Evolutionary conservation across 2,113 vertebrate species (phyloP).

Genomic region (Carettochelys insculpta): DNA sequence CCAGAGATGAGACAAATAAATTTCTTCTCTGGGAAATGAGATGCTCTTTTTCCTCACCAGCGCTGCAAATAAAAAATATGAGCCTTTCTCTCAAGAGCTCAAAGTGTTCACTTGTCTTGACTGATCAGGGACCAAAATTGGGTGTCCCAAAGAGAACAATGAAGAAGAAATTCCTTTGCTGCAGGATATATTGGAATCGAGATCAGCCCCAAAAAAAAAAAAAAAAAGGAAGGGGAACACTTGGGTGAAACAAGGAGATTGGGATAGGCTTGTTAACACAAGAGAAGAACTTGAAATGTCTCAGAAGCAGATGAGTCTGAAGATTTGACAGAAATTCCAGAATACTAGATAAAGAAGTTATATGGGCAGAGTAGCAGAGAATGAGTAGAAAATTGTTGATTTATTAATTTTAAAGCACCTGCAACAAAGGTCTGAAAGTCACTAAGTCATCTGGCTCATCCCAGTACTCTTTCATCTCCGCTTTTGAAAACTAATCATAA

Average conservation of each 20-base stretch:
- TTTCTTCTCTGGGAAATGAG: not conserved
- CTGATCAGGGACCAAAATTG: not conserved
- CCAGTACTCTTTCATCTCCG: not conserved
- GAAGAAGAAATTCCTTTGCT: not conserved
- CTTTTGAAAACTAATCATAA: not conserved
- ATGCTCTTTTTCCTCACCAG: not conserved
- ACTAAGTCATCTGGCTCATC: not conserved
- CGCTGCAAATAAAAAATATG: not conserved
- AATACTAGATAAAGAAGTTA: not conserved
- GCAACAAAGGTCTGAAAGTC: not conserved
- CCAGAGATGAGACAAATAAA: not conserved
- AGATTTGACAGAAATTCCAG: fast-evolving
- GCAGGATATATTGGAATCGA: not conserved
- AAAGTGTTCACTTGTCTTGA: not conserved
- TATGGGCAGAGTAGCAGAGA: not conserved
- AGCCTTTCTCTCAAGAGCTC: conserved; percentile 1
- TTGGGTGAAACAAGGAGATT: not conserved
- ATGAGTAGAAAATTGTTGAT: not conserved
- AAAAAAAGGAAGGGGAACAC: not conserved
- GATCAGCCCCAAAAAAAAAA: not conserved
- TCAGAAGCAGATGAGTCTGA: not conserved
- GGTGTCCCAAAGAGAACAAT: not conserved
- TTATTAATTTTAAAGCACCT: not conserved
- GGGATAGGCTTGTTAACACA: not conserved
- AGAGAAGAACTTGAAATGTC: not conserved